A percentile compares a stretch with the other conserved stretches of the same genome.
These are phyloP conservation scores for Trachymyrmex septentrionalis DNA, from an alignment of 1,140 invertebrate species.

Conservation along the genomic window DNA sequence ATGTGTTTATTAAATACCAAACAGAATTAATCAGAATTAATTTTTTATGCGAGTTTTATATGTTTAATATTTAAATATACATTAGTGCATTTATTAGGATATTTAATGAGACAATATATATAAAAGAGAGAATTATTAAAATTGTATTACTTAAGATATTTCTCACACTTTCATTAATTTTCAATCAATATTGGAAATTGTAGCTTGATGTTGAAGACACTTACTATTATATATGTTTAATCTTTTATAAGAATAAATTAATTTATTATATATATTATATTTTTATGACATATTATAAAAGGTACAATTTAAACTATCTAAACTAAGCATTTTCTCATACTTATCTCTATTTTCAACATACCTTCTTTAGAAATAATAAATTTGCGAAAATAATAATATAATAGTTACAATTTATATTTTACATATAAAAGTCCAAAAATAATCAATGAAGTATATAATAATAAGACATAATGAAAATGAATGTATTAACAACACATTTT, in stretches of 20 bases:
- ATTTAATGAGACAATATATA: neutral
- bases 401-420: neutral
- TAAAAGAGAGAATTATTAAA: neutral
- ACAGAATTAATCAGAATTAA: neutral
- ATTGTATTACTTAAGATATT: neutral
- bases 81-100: neutral
- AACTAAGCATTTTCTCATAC: no score
- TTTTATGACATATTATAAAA: neutral
- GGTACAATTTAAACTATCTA: neutral
- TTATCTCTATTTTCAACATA: no score
- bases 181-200: neutral
- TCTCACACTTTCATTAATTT: neutral
- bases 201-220: no score
- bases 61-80: neutral
- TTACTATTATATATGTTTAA: neutral
- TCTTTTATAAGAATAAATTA: neutral
- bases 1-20: constrained; percentile 1
- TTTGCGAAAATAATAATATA: neutral
- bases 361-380: neutral
- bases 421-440: neutral
- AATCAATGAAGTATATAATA: neutral
- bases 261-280: neutral
- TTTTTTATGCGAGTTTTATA: neutral
- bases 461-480: neutral
- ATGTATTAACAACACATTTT: neutral